Percentiles rank a stretch among this genome's conserved stretches.
Evolutionary conservation across 2,797 vertebrate genomes (phyloP).

Genomic region (Ceyx erithaca): DNA sequence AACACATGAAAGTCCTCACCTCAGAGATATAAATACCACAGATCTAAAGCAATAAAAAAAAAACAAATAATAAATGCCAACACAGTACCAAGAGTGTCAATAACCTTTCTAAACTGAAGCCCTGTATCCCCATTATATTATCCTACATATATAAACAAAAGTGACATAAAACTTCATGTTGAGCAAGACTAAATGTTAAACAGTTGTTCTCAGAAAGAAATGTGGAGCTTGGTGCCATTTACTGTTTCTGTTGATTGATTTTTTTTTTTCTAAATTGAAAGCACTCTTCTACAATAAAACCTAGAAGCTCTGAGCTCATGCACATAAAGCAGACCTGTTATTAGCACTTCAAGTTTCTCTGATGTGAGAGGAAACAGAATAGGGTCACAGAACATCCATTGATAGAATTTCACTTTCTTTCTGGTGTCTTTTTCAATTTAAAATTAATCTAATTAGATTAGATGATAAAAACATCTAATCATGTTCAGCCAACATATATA

Average conservation of each 20-base stretch:
- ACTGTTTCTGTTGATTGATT: conserved; percentile 36
- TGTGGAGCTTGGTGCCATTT: background rate
- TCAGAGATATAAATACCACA: conserved; percentile 49
- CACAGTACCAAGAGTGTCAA: conserved; percentile 7
- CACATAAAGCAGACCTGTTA: background rate
- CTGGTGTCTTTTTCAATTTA: background rate
- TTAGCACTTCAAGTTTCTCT: background rate
- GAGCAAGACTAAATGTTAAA: conserved; percentile 12
- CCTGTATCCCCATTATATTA: conserved; percentile 4
- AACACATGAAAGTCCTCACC: conserved; percentile 22
- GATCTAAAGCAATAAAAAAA: conserved; percentile 52
- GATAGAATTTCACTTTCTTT: background rate
- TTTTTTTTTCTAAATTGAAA: conserved; percentile 32
- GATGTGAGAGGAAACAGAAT: background rate
- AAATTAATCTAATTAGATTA: background rate
- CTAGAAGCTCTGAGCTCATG: background rate
- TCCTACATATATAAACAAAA: conserved; percentile 33
- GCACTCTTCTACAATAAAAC: conserved; percentile 12
- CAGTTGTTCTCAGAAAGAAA: background rate
- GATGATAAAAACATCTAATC: background rate
- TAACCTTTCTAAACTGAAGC: conserved; percentile 27
- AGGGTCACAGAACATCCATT: background rate
- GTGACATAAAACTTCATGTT: conserved; percentile 32
- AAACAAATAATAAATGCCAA: conserved; percentile 53
- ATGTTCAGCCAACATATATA: background rate